Percentiles rank a stretch among this genome's conserved stretches.
phyloP scores from a whole-genome alignment of 2,888 invertebrate genomes.

The Lepas anatifera region DNA sequence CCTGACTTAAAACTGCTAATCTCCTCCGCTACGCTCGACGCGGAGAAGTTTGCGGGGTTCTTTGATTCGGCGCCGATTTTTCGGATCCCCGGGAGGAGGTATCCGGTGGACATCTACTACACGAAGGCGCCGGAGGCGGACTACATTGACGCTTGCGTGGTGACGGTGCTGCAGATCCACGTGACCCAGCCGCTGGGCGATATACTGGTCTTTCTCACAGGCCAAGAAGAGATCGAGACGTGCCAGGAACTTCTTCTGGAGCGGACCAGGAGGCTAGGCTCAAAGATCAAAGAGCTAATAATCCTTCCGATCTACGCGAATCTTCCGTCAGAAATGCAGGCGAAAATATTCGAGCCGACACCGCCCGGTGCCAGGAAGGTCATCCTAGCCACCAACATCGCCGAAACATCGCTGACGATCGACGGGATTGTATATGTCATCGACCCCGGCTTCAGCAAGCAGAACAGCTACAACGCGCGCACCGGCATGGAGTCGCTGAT shows the following conservation, averaged over 20 bases:
- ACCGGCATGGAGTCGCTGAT: slow-evolving; percentile 98
- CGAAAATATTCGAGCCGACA: slow-evolving; percentile 96
- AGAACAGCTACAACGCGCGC: slow-evolving; percentile 92
- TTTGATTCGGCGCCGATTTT: slow-evolving; percentile 84
- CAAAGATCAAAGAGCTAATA: slow-evolving; percentile 80
- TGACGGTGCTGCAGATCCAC: slow-evolving; percentile 94
- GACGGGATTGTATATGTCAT: slow-evolving; percentile 98
- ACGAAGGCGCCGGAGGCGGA: slow-evolving; percentile 99
- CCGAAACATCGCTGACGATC: slow-evolving; percentile 96
- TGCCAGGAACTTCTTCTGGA: slow-evolving; percentile 82
- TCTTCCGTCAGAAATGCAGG: slow-evolving; percentile 96
- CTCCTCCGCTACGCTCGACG: slow-evolving; percentile 95
- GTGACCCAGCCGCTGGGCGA: slow-evolving; percentile 94
- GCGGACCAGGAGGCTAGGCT: slow-evolving; percentile 78
- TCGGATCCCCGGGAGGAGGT: slow-evolving; percentile 58
- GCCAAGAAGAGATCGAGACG: slow-evolving; percentile 79
- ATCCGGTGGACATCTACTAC: slow-evolving; percentile 97
- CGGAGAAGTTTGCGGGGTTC: slow-evolving; percentile 93
- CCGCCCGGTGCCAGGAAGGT: slow-evolving; percentile 86
- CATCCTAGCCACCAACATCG: slow-evolving; percentile 95
- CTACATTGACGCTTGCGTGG: slow-evolving; percentile 96
- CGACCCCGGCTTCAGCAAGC: slow-evolving; percentile 98
- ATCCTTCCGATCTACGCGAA: slow-evolving; percentile 96
- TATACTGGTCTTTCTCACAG: slow-evolving; percentile 90
- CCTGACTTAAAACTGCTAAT: slow-evolving; percentile 90